Evolutionary conservation across 2,797 vertebrate species (phyloP).

Genomic region (Podarcis lilfordi): DNA sequence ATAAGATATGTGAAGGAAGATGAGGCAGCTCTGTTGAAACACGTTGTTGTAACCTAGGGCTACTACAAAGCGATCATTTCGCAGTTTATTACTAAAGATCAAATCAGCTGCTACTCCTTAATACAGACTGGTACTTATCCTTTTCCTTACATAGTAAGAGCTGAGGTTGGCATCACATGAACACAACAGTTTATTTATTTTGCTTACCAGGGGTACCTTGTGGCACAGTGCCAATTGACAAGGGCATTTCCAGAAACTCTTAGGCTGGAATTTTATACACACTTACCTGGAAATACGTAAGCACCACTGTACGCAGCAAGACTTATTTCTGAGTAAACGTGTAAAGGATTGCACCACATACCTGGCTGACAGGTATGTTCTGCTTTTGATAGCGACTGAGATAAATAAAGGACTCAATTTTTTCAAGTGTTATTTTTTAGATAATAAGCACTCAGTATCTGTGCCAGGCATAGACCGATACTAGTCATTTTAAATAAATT

Average conservation of each 20-base stretch:
- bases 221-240: background rate
- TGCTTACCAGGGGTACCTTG: background rate
- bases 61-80: constrained; percentile 38
- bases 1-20: background rate
- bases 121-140: background rate
- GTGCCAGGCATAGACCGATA: background rate
- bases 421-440: background rate
- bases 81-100: constrained; percentile 34
- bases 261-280: background rate
- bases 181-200: background rate
- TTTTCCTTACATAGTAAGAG: background rate
- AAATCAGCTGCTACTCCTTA: constrained; percentile 35
- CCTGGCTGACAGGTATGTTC: background rate
- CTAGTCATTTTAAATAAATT: background rate
- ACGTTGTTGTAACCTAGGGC: constrained; percentile 52
- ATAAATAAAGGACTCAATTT: too few relatives aligned
- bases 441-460: background rate
- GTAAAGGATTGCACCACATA: background rate
- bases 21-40: constrained; percentile 40
- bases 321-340: background rate
- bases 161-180: background rate
- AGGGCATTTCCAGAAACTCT: background rate
- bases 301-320: background rate
- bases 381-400: background rate
- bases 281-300: background rate